These are phyloP conservation scores for Silurus aristotelis DNA, from an alignment of 2,797 vertebrate genomes.

Conservation along the genomic window DNA sequence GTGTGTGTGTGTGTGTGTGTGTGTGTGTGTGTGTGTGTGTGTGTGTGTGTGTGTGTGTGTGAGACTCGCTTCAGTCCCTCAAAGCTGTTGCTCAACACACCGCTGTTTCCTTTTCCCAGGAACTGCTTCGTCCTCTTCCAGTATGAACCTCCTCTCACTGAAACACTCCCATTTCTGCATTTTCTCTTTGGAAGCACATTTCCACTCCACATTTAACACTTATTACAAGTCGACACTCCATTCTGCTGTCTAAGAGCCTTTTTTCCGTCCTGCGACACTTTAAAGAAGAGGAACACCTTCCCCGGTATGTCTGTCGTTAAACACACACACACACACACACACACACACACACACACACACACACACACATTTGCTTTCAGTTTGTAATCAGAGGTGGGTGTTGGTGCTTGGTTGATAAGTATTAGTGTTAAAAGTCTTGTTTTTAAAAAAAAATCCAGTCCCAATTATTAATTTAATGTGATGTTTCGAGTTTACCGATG, in stretches of 20 bases:
- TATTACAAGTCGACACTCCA: not conserved
- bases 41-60: not conserved
- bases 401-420: not conserved
- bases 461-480: not conserved
- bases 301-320: not conserved
- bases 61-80: not conserved
- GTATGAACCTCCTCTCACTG: conserved; percentile 33
- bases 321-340: no score
- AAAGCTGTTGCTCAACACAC: conserved; percentile 13
- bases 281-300: not conserved
- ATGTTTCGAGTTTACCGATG: not conserved
- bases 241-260: not conserved
- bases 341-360: no score
- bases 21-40: no score
- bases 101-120: conserved; percentile 16
- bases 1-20: not conserved
- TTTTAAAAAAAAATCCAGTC: not conserved
- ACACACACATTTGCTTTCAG: not conserved
- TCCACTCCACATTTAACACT: no score
- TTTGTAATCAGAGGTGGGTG: not conserved
- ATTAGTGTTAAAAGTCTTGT: not conserved
- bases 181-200: not conserved
- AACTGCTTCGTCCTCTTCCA: conserved; percentile 34
- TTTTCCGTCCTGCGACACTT: not conserved
- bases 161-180: conserved; percentile 22